A percentile compares a stretch with the other conserved stretches of the same genome.
Conservation (phyloP, 2,888 invertebrate genomes). For the Meiosimyza platycephala region DNA sequence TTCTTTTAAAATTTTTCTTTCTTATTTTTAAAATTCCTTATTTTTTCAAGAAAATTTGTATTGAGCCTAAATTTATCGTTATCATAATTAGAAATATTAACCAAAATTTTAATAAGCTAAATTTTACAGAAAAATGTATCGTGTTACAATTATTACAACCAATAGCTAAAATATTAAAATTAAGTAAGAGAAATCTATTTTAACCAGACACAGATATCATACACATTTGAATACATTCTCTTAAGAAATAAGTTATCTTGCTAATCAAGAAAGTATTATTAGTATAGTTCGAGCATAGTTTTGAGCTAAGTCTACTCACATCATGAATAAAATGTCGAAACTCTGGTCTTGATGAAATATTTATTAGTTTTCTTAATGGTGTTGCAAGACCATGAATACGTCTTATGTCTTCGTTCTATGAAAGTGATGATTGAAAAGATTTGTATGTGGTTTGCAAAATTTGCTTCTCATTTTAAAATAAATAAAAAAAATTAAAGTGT, state of each 20-base stretch:
- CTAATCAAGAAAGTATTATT: slow-evolving; percentile 34
- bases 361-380: slow-evolving; percentile 68
- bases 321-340: slow-evolving; percentile 68
- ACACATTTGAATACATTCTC: slow-evolving; percentile 21
- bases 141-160: too few relatives aligned
- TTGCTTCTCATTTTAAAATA: neutral
- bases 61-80: too few relatives aligned
- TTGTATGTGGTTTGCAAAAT: slow-evolving; percentile 37
- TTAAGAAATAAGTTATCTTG: slow-evolving; percentile 25
- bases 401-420: slow-evolving; percentile 68
- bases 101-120: too few relatives aligned
- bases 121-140: too few relatives aligned
- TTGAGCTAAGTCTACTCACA: slow-evolving; percentile 65
- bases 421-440: slow-evolving; percentile 55
- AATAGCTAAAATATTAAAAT: too few relatives aligned
- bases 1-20: too few relatives aligned
- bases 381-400: slow-evolving; percentile 68
- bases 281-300: slow-evolving; percentile 29
- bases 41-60: too few relatives aligned
- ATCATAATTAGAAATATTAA: too few relatives aligned
- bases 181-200: too few relatives aligned
- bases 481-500: slow-evolving; percentile 15
- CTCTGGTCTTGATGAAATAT: slow-evolving; percentile 69
- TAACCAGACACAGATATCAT: neutral
- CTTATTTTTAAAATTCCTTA: too few relatives aligned